Evolutionary conservation across 2,113 vertebrate genomes (phyloP).

Genomic region (Heptranchias perlo): DNA sequence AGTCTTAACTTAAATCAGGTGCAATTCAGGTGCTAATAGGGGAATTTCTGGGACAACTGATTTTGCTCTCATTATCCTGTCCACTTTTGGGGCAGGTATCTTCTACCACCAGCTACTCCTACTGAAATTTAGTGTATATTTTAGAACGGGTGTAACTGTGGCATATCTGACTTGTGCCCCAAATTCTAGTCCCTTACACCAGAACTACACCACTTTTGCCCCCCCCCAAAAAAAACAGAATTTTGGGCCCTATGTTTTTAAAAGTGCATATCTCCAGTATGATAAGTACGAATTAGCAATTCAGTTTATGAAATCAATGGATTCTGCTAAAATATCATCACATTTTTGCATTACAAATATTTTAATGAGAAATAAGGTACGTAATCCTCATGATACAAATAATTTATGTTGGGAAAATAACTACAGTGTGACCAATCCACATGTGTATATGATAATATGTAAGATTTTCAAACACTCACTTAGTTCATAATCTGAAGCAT

Average conservation of each 20-base stretch:
- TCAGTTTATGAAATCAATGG: neutral
- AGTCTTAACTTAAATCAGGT: too few species aligned
- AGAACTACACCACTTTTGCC: neutral
- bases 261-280: neutral
- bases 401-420: neutral
- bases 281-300: neutral
- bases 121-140: neutral
- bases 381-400: neutral
- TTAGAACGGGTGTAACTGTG: neutral
- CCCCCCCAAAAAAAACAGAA: neutral
- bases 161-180: neutral
- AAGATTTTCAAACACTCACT: conserved; percentile 14
- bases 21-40: too few species aligned
- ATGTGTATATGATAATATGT: neutral
- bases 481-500: conserved; percentile 1
- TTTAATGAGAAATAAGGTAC: neutral
- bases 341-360: neutral
- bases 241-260: neutral
- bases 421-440: neutral
- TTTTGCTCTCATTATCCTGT: too few species aligned
- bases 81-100: too few species aligned
- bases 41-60: too few species aligned
- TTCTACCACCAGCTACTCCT: too few species aligned
- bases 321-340: neutral
- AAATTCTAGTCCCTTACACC: neutral